Conservation (phyloP, 1,140 invertebrate genomes). For the Kradibia gibbosae region DNA sequence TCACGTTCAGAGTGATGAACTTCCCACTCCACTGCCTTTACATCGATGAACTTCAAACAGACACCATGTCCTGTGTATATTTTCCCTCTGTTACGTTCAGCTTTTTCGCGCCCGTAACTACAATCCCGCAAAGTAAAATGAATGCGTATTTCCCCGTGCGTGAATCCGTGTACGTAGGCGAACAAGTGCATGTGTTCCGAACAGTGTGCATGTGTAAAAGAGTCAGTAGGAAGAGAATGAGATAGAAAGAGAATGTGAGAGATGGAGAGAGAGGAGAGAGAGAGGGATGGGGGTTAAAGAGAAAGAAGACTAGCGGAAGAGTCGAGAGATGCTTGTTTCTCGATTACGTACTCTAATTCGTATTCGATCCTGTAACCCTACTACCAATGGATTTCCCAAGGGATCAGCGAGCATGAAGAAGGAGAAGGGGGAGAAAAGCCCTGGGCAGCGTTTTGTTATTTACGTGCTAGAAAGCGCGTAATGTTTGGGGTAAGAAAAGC, state of each 20-base stretch:
- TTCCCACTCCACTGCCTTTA: background rate
- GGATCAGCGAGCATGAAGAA: background rate
- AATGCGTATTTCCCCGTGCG: conserved; percentile 5
- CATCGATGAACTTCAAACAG: conserved; percentile 13
- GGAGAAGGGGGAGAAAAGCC: conserved; percentile 15
- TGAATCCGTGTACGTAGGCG: too few species aligned
- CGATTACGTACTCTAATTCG: conserved; percentile 53
- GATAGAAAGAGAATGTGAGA: too few species aligned
- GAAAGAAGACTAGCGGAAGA: background rate
- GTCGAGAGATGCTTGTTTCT: conserved; percentile 42
- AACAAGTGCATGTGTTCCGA: too few species aligned
- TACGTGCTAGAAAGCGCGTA: conserved; percentile 20
- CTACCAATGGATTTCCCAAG: conserved; percentile 44
- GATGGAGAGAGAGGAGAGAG: background rate
- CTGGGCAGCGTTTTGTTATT: conserved; percentile 35
- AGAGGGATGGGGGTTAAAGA: background rate
- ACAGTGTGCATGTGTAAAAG: too few species aligned
- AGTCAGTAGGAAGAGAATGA: too few species aligned
- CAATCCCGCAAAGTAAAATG: background rate
- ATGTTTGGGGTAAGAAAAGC: background rate
- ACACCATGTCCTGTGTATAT: background rate
- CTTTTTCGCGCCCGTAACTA: background rate
- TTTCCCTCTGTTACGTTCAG: background rate
- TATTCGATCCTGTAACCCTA: conserved; percentile 40
- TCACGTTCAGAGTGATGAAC: conserved; percentile 36